Evolutionary conservation across 2,113 vertebrate genomes (phyloP), one percentile per base, ranked within the genome.

Genomic region (Leucosticte australis): DNA sequence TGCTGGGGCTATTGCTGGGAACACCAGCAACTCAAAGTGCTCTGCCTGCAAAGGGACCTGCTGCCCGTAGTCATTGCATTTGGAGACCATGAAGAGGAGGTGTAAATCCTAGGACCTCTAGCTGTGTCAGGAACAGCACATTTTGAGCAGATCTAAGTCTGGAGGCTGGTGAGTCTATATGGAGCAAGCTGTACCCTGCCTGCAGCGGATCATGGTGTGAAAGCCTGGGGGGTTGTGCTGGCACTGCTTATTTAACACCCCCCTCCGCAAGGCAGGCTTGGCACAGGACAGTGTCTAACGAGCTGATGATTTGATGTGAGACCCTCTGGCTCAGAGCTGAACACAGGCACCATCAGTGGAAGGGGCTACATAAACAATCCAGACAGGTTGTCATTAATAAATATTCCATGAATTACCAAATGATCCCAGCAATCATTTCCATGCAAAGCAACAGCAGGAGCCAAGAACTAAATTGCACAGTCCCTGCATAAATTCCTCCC

Each of bases 381-480:
- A 95, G 91, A 77, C 75, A 88, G 77, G 82, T 50, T 93, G 63
- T 37, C 10, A 0, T 88, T 94, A 95, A 80, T 94, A 94, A 95
- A 92, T 82, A 96, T 88, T 85, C 84, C 67, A 52, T 28, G 49
- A 84, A 93, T 68, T 94, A 78, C 60, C 62, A 59, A 91, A 87
- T 65, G 74, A 84, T 91, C 83, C 65, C 44, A n/a, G 62, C 59
- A 75, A 82, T 57, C 62, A 69, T 89, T 94, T 92, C 81, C 65
- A 76, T 42, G 73, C 1, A 3, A 91, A 91, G 65, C 65, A 89
- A 42, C 11, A 83, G 39, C 79, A 83, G 64, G 41, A 91, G 79
- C 75, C 94, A 93, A 82, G 53, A 89, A 83, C 20, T 73, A 73
- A 97, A 92, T 88, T 94, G 75, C 77, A 82, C 10, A 52, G 65